Base-by-base conservation (phyloP, 2,797 vertebrate genomes). In the Holocentrus rufus region DNA sequence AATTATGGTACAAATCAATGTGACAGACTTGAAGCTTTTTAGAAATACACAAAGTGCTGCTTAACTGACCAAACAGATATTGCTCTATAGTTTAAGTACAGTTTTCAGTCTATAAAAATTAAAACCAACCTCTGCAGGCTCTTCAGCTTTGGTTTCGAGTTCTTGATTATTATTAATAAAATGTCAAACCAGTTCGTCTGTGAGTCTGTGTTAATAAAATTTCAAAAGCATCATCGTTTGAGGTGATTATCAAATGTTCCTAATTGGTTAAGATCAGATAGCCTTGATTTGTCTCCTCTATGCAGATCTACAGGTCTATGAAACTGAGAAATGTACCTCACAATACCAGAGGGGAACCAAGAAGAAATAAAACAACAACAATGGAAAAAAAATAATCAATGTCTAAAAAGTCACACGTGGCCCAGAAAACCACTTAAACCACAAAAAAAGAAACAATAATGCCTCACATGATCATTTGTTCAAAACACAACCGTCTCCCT, bases 11-110 rank as follows among this genome's bases (percentile, higher is more conserved):
- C 95, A 98, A 98, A 99, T 98, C 95, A 98, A 97, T 94, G 95
- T 97, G 97, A 98, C 96, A 97, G 95, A 96, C 95, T 93, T 94
- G 95, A 97, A 97, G 96, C 95, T 95, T 95, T 96, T 96, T 93
- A 96, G 95, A 96, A 98, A 97, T 95, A 98, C 96, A 98, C 96
- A 98, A 98, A 98, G 96, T 98, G 96, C 97, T 96, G 96, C 95
- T 96, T 95, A 96, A 98, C 95, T 94, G 95, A 98, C 95, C 96
- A 95, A 96, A 98, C 96, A 96, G 95, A 97, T 99, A 98, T 98
- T 99, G 97, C 97, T 98, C 96, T 96, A 97, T 95, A 96, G 95
- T 95, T 97, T 95, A 97, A 95, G 94, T 96, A 98, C 95, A 97
- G 95, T 95, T 97, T 93, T 92, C 92, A 93, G 92, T 94, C 89